Base-by-base conservation (phyloP, 1,140 invertebrate species). In the Zaprionus vittiger region DNA sequence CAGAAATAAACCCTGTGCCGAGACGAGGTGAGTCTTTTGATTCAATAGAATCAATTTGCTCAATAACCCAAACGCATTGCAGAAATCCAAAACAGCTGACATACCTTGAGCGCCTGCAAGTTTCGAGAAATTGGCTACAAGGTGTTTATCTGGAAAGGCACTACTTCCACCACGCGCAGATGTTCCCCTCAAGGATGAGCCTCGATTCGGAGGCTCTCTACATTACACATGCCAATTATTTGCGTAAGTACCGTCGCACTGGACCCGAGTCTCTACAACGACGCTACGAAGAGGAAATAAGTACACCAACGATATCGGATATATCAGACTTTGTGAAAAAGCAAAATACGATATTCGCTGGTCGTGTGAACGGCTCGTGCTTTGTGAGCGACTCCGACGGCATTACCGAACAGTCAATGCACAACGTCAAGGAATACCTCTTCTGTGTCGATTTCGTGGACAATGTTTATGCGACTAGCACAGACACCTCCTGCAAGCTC, bases 301-400 rank as follows among this genome's bases (percentile, higher is more conserved):
- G 44, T 20, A 70, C 83, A 12, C 37, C 67, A 37, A 70, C 69
- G n/a, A 63, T 66, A 14, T 79, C 73, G 12, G 91, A 93, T 52
- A 92, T 93, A 28, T 78, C 85, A 0, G 72, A 84, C 47, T 92
- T 93, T 70, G 71, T 77, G 0, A 92, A 85, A 20, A 91, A 91
- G n/a, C n/a, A 73, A 1, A 60, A 86, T n/a, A 91, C 83, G 4
- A 79, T 93, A 7, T 92, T 93, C 59, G 92, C 75, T 5, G 92
- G 91, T 4, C 70, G 68, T 28, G 70, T 81, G 15, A 79, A 77
- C 31, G 90, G 89, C 9, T 70, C 63, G 5, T 81, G 85, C 47
- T 92, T 91, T 37, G 70, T 92, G 0, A 68, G 61, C 20, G 84
- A 90, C 15, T 62, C 20, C 0, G 81, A 79, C 15, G 79, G 68